A percentile compares a stretch with the other conserved stretches of the same genome.
phyloP scores from a whole-genome alignment of 2,113 vertebrate genomes.

The Indri indri region DNA sequence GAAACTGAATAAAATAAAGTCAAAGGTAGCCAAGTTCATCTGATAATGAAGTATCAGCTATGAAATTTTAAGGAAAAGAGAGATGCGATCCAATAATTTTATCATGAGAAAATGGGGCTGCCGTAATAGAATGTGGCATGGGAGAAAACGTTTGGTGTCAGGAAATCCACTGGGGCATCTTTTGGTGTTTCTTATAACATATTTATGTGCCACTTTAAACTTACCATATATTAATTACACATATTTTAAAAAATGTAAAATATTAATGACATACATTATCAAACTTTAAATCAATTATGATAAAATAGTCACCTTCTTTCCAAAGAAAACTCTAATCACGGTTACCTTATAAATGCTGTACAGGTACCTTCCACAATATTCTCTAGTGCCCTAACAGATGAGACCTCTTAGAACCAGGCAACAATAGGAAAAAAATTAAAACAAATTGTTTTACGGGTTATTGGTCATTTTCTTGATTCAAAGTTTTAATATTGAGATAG shows the following conservation, averaged over 20 bases:
- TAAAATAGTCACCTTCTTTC: not conserved
- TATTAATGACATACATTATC: not conserved
- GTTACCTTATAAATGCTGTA: not conserved
- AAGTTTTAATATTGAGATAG: not conserved
- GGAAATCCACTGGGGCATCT: not conserved
- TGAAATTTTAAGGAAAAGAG: not conserved
- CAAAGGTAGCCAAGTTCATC: not conserved
- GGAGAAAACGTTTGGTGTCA: not conserved
- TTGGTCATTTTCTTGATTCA: not conserved
- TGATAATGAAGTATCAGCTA: not conserved
- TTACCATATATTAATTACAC: not conserved
- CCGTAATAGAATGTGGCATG: rapidly evolving
- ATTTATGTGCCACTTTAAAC: not conserved
- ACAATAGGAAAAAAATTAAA: not conserved
- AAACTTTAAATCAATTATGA: not conserved
- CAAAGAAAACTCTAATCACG: not conserved
- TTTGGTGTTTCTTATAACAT: not conserved
- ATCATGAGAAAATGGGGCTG: not conserved
- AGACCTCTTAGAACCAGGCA: not conserved
- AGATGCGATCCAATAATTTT: not conserved
- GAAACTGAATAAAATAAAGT: not conserved
- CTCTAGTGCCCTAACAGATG: not conserved
- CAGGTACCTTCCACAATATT: not conserved
- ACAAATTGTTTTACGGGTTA: not conserved
- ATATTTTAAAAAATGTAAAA: not conserved